phyloP scores from a whole-genome alignment of 2,113 vertebrate species.

The Pimephales promelas region DNA sequence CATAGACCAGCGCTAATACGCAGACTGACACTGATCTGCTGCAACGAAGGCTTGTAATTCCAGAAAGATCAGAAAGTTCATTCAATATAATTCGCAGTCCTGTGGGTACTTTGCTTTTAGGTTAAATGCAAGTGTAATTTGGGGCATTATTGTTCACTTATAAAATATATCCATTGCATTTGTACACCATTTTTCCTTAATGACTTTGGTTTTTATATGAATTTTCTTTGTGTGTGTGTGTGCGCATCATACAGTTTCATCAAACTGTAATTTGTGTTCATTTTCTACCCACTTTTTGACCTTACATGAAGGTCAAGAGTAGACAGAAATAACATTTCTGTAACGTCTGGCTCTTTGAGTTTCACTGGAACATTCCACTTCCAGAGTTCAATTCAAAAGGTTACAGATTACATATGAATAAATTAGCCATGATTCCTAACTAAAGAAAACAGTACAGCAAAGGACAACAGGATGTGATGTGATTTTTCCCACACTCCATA shows the following conservation, averaged over 20 bases:
- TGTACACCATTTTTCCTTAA: neutral
- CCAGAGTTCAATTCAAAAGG: constrained; percentile 1
- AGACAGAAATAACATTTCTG: neutral
- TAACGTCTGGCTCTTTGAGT: neutral
- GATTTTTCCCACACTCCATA: constrained; percentile 7
- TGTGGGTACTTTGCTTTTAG: neutral
- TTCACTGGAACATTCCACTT: constrained; percentile 1
- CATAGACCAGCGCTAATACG: neutral
- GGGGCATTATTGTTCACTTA: neutral
- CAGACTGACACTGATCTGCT: neutral
- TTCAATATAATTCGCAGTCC: neutral
- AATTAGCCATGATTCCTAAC: constrained; percentile 2
- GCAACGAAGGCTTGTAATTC: constrained; percentile 8
- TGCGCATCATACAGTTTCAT: neutral
- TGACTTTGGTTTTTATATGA: neutral
- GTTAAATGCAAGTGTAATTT: neutral
- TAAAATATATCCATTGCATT: neutral
- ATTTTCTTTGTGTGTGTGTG: neutral
- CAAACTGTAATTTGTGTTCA: neutral
- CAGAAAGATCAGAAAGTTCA: constrained; percentile 20
- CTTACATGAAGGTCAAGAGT: neutral
- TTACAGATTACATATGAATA: neutral
- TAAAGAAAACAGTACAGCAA: constrained; percentile 24
- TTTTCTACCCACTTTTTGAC: neutral
- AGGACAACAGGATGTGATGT: constrained; percentile 22